phyloP scores from a whole-genome alignment of 35 echinoderm and acorn worm species.

The Ptychodera flava region DNA sequence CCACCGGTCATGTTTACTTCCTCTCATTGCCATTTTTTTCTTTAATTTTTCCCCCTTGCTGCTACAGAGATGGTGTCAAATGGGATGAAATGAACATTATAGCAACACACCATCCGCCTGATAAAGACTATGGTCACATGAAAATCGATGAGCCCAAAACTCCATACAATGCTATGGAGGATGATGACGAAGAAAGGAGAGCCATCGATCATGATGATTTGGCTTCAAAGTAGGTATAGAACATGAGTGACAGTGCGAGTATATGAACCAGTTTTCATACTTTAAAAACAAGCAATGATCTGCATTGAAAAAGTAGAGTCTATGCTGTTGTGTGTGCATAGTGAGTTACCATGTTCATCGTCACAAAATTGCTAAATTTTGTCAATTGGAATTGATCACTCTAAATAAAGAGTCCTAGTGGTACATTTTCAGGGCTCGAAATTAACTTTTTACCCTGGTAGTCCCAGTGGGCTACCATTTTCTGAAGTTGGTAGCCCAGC shows the following conservation, averaged over 20 bases:
- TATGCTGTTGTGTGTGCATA: too few species aligned
- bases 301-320: too few species aligned
- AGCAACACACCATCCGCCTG: conserved; percentile 72
- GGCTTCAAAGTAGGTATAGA: conserved; percentile 33
- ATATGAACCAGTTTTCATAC: too few species aligned
- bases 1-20: not conserved
- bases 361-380: too few species aligned
- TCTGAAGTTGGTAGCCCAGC: too few species aligned
- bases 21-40: not conserved
- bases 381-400: too few species aligned
- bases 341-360: too few species aligned
- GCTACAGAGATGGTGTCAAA: conserved; percentile 77
- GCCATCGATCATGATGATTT: conserved; percentile 19
- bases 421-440: too few species aligned
- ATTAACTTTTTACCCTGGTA: too few species aligned
- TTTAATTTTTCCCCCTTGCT: not conserved
- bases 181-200: conserved; percentile 28
- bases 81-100: conserved; percentile 99
- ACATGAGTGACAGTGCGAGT: not conserved
- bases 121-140: conserved; percentile 96
- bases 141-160: conserved; percentile 94
- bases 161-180: conserved; percentile 51
- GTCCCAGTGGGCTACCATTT: too few species aligned
- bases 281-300: too few species aligned
- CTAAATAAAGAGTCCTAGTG: too few species aligned